These are phyloP conservation scores for Saguinus imperator DNA, from an alignment of 2,113 vertebrate genomes.

Conservation along the genomic window DNA sequence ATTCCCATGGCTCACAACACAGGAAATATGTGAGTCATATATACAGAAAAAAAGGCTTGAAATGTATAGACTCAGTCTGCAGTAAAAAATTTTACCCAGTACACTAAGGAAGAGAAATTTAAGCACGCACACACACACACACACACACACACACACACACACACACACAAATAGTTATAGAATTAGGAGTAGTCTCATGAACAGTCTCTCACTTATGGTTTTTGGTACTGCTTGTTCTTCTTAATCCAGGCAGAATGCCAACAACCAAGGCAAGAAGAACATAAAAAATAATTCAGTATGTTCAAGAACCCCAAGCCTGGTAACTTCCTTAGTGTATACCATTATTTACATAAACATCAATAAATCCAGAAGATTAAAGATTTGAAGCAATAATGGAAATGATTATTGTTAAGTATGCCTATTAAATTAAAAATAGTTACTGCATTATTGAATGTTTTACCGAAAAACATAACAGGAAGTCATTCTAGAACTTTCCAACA, in stretches of 20 bases:
- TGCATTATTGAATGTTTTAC: not conserved
- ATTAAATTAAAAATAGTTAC: not conserved
- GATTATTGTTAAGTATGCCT: not conserved
- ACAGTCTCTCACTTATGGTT: not conserved
- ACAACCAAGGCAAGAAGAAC: not conserved
- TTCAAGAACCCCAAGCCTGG: not conserved
- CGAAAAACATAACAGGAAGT: conserved; percentile 31
- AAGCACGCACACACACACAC: not conserved
- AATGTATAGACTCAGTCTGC: not conserved
- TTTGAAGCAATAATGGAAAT: conserved; percentile 5
- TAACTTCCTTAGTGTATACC: not conserved
- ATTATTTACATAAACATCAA: not conserved
- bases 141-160: not conserved
- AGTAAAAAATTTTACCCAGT: not conserved
- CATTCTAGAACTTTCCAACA: conserved; percentile 3
- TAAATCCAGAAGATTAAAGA: conserved; percentile 7
- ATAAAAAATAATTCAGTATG: not conserved
- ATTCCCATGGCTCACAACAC: not conserved
- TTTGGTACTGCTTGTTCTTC: not conserved
- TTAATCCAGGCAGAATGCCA: not conserved
- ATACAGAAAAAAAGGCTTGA: not conserved
- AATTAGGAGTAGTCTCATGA: not conserved
- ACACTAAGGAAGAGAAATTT: not conserved
- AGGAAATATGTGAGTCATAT: not conserved
- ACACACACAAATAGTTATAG: not conserved